Conservation (phyloP, 2,113 vertebrate genomes). For the Mugil cephalus region DNA sequence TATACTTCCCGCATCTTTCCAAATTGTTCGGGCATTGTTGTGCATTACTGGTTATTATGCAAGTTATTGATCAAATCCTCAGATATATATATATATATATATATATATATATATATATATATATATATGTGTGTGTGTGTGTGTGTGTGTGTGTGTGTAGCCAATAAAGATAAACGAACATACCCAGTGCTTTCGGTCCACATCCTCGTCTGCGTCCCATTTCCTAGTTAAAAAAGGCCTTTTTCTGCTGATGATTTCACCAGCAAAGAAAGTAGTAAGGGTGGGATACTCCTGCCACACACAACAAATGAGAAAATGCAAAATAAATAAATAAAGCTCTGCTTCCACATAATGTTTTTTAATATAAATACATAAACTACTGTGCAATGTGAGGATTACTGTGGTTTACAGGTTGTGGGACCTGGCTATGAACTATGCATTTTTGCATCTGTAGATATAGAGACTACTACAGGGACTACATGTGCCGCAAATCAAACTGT, state of each 20-base stretch:
- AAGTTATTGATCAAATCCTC: no score
- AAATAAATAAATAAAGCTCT: background rate
- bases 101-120: no score
- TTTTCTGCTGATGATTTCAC: slow-evolving; percentile 97
- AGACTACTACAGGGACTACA: no score
- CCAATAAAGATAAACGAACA: background rate
- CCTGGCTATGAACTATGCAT: background rate
- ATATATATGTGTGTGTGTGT: no score
- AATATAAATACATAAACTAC: background rate
- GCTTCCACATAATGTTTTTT: background rate
- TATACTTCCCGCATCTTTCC: no score
- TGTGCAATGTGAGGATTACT: slow-evolving; percentile 1
- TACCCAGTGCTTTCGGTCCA: slow-evolving; percentile 99
- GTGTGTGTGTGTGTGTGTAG: no score
- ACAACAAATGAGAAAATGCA: background rate
- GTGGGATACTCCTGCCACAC: slow-evolving; percentile 93
- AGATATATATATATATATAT: no score
- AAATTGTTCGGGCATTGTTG: no score
- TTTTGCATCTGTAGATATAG: background rate
- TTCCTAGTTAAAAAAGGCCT: slow-evolving; percentile 97
- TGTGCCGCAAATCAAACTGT: background rate
- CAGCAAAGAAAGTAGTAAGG: slow-evolving; percentile 98
- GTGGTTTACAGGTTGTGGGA: background rate
- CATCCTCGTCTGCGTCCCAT: slow-evolving; percentile 98
- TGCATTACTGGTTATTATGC: no score